Base-by-base conservation (phyloP, 2,797 vertebrate genomes). In the Spinus pinus region DNA sequence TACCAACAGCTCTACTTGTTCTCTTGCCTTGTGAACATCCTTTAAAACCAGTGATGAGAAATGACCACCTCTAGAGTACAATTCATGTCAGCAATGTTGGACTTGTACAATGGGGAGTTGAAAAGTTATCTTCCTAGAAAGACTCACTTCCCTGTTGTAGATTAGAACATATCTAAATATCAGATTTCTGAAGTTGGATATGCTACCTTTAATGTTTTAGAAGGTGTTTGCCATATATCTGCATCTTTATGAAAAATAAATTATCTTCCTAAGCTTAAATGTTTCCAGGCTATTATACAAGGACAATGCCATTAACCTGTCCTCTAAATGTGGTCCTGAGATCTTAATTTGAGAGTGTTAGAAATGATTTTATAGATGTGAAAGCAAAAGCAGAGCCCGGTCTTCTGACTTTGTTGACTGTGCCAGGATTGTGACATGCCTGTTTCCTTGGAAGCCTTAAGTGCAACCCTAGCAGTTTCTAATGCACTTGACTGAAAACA, bases 401-500 rank as follows among this genome's bases (percentile, higher is more conserved):
- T 11, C 22, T 66, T 60, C 6, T 78, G 27, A 37, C 41, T 69
- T 41, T 22, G 53, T 65, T 39, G 20, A 24, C n/a, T 69, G 9
- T 62, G 15, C 19, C 54, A 60, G 5, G n/a, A 49, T n/a, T 88
- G 22, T 24, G 57, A 67, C 33, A 35, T 37, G 14, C 12, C 27
- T 84, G 22, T 39, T 92, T 28, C 51, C 6, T 20, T 51, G 44
- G 28, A 74, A 86, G 49, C 12, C 10, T 69, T 35, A 67, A 60
- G 24, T 79, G 18, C 22, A 61, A 25, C 15, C 31, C 19, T 27
- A 51, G 16, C 5, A 17, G 16, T 47, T 90, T 86, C 67, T 74
- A 87, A 80, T 41, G n/a, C 10, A 57, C 27, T 94, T 91, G 35
- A 64, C 19, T 80, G 81, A 94, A 88, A 93, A 93, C 50, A 80